Base-by-base conservation (phyloP, 2,888 invertebrate species). In the Plusia festucae region DNA sequence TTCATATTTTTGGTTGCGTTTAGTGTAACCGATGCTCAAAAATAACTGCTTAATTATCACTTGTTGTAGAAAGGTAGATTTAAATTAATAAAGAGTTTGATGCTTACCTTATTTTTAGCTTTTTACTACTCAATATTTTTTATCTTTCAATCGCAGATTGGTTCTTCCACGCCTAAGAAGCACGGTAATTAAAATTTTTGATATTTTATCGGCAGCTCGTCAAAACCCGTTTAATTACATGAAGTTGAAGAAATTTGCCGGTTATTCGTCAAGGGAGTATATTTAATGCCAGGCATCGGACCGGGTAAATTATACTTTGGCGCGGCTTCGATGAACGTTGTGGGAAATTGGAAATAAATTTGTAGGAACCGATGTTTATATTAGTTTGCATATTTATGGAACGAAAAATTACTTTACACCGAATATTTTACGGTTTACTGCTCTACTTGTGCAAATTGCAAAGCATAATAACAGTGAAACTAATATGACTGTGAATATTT, bases 181-280 rank as follows among this genome's bases (percentile, higher is more conserved):
- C n/a, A n/a, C n/a, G n/a, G n/a, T 44, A 57, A 54, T 65, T n/a
- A 55, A 22, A 40, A 60, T 44, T 53, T n/a, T n/a, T 40, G 40
- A 24, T 53, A 60, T 68, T 30, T 49, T 60, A 62, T 60, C 68
- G 65, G 49, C 32, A 54, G 30, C 53, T 13, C 53, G 61, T 65
- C 52, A 9, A 46, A 54, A 53, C 59, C 30, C 55, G 60, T 78
- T 73, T 69, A 67, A 73, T 74, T 69, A 65, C 55, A 68, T 58
- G 51, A 59, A 46, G 40, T 65, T 62, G 49, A 70, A 67, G 65
- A 69, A 61, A 64, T 65, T 53, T 65, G 49, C 27, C 24, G 60
- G 58, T 58, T 62, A 62, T 65, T 68, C 68, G 65, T 56, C 74
- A 27, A 49, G 66, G 73, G 66, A 71, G 64, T 44, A 52, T 54